Base-by-base conservation (phyloP, 2,113 vertebrate genomes). In the Boleophthalmus pectinirostris region DNA sequence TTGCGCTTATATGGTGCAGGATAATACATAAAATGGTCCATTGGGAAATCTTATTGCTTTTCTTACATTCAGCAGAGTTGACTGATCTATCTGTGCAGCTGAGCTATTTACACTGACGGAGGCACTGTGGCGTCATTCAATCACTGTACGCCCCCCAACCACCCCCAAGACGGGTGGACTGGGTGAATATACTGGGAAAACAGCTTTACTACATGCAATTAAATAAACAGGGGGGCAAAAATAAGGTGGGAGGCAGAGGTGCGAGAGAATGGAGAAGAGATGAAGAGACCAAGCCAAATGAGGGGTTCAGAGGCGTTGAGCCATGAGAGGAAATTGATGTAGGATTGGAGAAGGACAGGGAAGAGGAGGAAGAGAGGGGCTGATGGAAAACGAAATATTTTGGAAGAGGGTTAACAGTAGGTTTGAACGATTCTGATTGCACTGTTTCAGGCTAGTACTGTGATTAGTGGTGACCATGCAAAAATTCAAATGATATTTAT, bases 121-220 rank as follows among this genome's bases (percentile, higher is more conserved):
- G 74, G 61, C 70, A 66, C 83, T 80, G 69, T 85, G 82, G 88
- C 82, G 83, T 90, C 84, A 83, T 87, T 74, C 72, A 73, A 33
- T 87, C 85, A 75, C 68, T 69, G 29, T 20, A 67, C 21, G 68
- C 73, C 82, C 81, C 77, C 82, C 76, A 78, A 72, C 78, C 78
- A 68, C 88, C 86, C 69, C 73, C 6, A 75, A 81, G 82, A 68
- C 73, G 54, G 49, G 43, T 15, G 60, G 69, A 82, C 73, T 57
- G 83, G 72, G 73, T 69, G 83, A 85, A 75, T 66, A 73, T 65
- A 56, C 49, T 73, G 66, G 78, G 46, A 66, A 70, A 74, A 33
- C 64, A 1, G 54, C 29, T 74, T 67, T 61, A 58, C 74, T 68
- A 66, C 53, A 80, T 75, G 23, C 57, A 66, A 70, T 83, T 77